A percentile compares a stretch with the other conserved stretches of the same genome.
Evolutionary conservation across 2,113 vertebrate genomes (phyloP).

Genomic region (Anhinga rufa): DNA sequence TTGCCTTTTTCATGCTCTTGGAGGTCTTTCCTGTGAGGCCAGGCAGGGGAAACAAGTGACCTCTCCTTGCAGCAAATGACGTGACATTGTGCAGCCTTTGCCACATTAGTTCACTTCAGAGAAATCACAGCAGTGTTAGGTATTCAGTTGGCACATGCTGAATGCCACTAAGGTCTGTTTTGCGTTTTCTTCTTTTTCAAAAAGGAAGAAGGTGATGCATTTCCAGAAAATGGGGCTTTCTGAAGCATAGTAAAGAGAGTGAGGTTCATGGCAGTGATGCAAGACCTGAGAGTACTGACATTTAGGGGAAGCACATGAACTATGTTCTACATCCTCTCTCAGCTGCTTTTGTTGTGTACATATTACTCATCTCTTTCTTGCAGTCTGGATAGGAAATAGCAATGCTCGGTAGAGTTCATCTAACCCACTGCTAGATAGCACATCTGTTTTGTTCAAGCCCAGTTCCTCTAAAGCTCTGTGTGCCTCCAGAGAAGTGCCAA

Average conservation of each 20-base stretch:
- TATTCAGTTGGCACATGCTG: rapidly evolving
- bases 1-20: neutral
- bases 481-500: neutral
- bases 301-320: neutral
- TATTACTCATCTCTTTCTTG: neutral
- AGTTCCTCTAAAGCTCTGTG: neutral
- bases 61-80: neutral
- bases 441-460: neutral
- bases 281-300: neutral
- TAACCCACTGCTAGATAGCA: neutral
- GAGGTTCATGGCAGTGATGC: neutral
- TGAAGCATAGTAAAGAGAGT: neutral
- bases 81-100: neutral
- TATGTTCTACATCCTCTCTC: neutral
- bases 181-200: neutral
- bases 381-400: neutral
- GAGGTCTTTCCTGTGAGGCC: neutral
- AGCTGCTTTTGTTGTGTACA: neutral
- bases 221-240: neutral
- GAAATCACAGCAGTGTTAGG: neutral
- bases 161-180: neutral
- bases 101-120: neutral
- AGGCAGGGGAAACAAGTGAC: neutral
- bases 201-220: neutral
- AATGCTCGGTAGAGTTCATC: neutral